Evolutionary conservation across 2,113 vertebrate species (phyloP).

Genomic region (Aphyosemion australe): DNA sequence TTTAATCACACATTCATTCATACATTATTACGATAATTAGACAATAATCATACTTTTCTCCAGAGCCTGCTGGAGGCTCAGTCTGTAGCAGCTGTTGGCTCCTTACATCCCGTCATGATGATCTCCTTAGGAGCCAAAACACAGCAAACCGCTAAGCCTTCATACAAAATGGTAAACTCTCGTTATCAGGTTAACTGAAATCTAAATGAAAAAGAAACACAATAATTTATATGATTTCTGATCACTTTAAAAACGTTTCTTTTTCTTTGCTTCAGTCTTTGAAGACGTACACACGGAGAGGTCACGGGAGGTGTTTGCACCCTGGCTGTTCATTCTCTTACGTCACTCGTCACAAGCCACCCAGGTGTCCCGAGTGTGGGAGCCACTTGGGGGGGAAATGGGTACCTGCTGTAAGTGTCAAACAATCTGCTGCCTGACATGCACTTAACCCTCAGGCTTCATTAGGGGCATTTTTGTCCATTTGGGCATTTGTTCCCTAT

Average conservation of each 20-base stretch:
- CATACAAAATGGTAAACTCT: constrained; percentile 87
- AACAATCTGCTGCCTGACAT: background rate
- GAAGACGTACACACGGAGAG: constrained; percentile 93
- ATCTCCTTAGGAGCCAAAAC: constrained; percentile 85
- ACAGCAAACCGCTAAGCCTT: constrained; percentile 82
- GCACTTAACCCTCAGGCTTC: no score
- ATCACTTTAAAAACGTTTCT: no score
- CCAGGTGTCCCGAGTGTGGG: constrained; percentile 88
- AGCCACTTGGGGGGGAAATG: constrained; percentile 94
- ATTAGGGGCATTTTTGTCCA: no score
- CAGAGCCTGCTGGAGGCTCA: constrained; percentile 85
- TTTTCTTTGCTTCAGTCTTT: constrained; percentile 75
- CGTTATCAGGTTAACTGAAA: background rate
- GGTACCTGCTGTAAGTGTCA: constrained; percentile 85
- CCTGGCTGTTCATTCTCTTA: constrained; percentile 93
- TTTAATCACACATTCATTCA: background rate
- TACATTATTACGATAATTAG: background rate
- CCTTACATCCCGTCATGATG: constrained; percentile 90
- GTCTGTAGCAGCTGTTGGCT: constrained; percentile 76
- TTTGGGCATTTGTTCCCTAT: no score
- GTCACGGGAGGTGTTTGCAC: constrained; percentile 90
- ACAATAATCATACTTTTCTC: background rate
- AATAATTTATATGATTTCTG: no score
- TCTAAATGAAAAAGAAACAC: no score
- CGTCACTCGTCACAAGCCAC: constrained; percentile 95